Percentiles rank a stretch among this genome's conserved stretches.
These are phyloP conservation scores for Oreohelix idahoensis DNA, from an alignment of 1,140 invertebrate genomes.

Conservation along the genomic window DNA sequence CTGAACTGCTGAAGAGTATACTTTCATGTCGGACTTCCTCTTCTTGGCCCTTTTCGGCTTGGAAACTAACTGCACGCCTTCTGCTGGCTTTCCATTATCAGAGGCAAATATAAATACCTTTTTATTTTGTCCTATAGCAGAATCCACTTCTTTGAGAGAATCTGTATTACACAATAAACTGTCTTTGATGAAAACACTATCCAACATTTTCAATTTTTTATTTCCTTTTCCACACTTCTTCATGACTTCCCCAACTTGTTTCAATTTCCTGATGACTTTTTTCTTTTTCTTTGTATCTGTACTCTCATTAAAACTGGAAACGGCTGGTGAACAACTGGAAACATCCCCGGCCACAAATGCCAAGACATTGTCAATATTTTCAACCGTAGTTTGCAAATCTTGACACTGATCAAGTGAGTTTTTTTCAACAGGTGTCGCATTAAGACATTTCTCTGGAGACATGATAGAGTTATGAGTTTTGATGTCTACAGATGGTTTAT, in stretches of 20 bases:
- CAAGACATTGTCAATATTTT: constrained; percentile 19
- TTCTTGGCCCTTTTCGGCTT: constrained; percentile 28
- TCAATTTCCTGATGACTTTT: constrained; percentile 7
- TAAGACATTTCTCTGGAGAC: background rate
- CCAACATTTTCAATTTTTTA: background rate
- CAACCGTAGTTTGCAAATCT: background rate
- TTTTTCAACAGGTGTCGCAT: background rate
- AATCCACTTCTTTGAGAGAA: background rate
- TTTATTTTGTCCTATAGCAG: background rate
- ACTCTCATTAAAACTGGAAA: background rate
- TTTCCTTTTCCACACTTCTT: background rate
- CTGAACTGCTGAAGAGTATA: no score
- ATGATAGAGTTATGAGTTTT: background rate
- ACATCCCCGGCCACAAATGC: constrained; percentile 32
- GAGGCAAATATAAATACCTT: background rate
- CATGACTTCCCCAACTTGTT: background rate
- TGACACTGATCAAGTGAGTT: background rate
- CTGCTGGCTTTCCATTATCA: background rate
- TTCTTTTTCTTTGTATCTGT: constrained; percentile 29
- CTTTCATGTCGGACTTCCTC: background rate
- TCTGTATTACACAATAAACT: background rate
- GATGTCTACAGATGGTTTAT: background rate
- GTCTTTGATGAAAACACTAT: background rate
- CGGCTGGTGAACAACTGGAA: background rate
- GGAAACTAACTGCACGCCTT: background rate